Conservation (phyloP, 2,113 vertebrate species). For the Sclerurus mexicanus region DNA sequence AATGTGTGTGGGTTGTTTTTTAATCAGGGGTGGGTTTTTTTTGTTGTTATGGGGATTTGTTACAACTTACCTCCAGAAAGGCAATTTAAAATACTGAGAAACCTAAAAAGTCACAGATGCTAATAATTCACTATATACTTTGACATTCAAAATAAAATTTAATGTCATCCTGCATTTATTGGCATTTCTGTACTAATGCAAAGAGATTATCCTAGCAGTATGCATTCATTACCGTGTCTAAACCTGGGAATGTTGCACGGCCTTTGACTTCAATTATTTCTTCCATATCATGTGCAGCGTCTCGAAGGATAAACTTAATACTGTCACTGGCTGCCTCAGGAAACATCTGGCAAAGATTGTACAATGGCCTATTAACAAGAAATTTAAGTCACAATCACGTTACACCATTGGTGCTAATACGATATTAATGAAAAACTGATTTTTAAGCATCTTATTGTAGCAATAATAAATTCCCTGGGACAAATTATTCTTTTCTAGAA, state of each 20-base stretch:
- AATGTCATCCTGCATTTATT: neutral
- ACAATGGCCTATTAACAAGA: constrained; percentile 81
- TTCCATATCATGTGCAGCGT: constrained; percentile 82
- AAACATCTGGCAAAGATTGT: constrained; percentile 89
- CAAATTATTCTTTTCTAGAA: neutral
- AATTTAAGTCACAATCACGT: neutral
- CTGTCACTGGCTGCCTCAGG: constrained; percentile 79
- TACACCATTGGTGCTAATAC: neutral
- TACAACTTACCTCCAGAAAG: neutral
- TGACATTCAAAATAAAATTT: neutral
- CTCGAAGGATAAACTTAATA: constrained; percentile 78
- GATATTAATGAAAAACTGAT: neutral
- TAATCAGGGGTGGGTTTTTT: neutral
- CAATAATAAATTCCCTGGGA: neutral
- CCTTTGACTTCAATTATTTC: constrained; percentile 83
- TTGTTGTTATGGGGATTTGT: neutral
- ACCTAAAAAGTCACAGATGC: neutral
- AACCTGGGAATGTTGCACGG: constrained; percentile 73
- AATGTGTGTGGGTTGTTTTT: neutral
- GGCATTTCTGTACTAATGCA: neutral
- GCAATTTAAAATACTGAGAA: neutral
- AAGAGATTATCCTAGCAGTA: neutral
- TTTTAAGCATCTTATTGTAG: neutral
- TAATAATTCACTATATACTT: neutral
- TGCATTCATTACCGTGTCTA: constrained; percentile 80